Base-by-base conservation (phyloP, 2,888 invertebrate species). In the Leuctra nigra region DNA sequence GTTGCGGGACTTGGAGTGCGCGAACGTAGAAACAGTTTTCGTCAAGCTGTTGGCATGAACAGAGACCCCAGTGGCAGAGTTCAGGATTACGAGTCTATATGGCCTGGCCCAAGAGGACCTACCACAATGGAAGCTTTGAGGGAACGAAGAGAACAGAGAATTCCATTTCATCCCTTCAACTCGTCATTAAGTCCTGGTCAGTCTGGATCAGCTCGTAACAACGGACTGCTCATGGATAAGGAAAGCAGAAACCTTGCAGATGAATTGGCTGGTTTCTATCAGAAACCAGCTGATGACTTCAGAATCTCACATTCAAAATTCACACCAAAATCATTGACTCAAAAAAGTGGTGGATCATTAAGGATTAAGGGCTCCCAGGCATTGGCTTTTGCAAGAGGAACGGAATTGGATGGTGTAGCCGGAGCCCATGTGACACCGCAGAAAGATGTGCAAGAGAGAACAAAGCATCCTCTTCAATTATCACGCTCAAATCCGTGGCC, bases 1-100 rank as follows among this genome's bases (percentile, higher is more conserved):
- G 61, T 64, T 36, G 63, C 62, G 24, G 64, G 65, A 4, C 60
- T 67, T 9, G 68, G 67, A 1, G 61, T 66, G 4, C 64, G 69
- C 4, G 69, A 69, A 59, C 61, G 68, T 53, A 61, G 68, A 44
- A 69, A 69, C 55, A 69, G 69, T 62, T 69, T 69, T 57, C 61
- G 68, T 1, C 67, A 68, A 60, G 68, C 69, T 4, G 66, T 69
- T 22, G 64, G 65, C 59, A 68, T 66, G 59, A 64, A 64, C 48
- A 62, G 61, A n/a, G 63, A 63, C 23, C 41, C 39, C 1, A 52
- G 47, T 6, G 33, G 25, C 2, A 58, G 47, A 54, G 9, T 54
- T 1, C 56, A 59, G 29, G 65, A 65, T 29, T 66, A 67, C 55
- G 67, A 67, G 41, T 62, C 65, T 1, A 66, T 67, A 38, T 67